Percentiles rank a stretch among this genome's conserved stretches.
These are phyloP conservation scores for Peromyscus attwateri DNA, from an alignment of 2,797 vertebrate species.

Conservation along the genomic window DNA sequence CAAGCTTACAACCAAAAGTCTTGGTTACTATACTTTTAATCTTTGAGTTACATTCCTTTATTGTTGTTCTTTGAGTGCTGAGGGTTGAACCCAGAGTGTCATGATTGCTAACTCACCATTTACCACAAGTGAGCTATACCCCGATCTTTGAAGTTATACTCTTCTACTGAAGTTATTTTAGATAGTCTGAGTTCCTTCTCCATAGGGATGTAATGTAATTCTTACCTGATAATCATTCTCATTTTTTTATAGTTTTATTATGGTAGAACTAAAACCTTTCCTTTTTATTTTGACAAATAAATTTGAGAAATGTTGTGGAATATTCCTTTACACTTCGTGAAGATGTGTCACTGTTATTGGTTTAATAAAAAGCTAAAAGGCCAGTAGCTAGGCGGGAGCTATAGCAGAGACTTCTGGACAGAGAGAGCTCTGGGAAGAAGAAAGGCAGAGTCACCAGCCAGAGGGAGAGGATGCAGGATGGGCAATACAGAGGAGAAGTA, in stretches of 20 bases:
- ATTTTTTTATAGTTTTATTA: too few relatives aligned
- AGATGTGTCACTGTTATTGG: neutral
- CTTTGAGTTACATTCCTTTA: neutral
- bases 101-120: neutral
- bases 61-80: neutral
- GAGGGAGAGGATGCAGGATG: neutral
- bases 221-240: too few relatives aligned
- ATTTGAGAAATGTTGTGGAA: too few relatives aligned
- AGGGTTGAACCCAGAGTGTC: neutral
- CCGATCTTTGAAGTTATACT: neutral
- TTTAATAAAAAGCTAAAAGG: neutral
- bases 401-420: neutral
- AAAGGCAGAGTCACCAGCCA: neutral
- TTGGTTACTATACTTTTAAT: neutral
- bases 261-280: too few relatives aligned
- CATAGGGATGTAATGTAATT: too few relatives aligned
- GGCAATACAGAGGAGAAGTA: neutral
- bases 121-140: neutral
- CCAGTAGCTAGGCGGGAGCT: neutral
- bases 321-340: neutral
- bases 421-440: neutral
- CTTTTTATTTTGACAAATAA: too few relatives aligned
- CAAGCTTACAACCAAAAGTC: neutral
- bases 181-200: too few relatives aligned
- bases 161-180: too few relatives aligned